Base-by-base conservation (phyloP, 2,797 vertebrate species). In the Melopsittacus undulatus region DNA sequence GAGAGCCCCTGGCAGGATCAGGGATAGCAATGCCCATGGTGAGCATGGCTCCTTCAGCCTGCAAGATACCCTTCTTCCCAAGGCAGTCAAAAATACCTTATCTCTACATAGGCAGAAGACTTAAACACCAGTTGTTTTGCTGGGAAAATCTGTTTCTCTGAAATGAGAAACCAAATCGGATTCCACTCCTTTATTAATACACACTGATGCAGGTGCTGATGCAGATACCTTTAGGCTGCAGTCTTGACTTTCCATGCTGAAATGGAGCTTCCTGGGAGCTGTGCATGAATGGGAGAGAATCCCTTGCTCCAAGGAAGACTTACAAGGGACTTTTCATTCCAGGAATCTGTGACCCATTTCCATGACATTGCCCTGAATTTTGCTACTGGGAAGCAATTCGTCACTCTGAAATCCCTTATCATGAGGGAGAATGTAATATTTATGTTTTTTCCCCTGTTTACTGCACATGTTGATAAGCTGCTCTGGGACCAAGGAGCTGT, bases 401-500 rank as follows among this genome's bases (percentile, higher is more conserved):
- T 96, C 86, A 92, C 38, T 93, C 70, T 80, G 81, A 93, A 92
- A 82, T 59, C 24, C 43, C 48, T 94, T 97, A 96, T 95, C 95
- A 70, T 76, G 56, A 74, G 66, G 61, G 63, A 74, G 56, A 93
- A 91, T 87, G 42, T 57, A 87, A 67, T 95, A 93, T 95, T 96
- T 95, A 96, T 91, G 24, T 82, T 79, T 77, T 90, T 94, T 81
- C 40, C 86, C 34, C 49, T 95, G 63, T 95, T 96, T 96, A 95
- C 77, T 86, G 72, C 51, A 84, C 45, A 91, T 82, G 57, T 76
- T 91, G 93, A 94, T 96, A 96, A 96, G 91, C 57, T 87, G 73
- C 48, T 82, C 82, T 94, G 93, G 63, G 85, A 95, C 63, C 81
- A 90, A 82, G 62, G 11, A 79, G 34, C 67, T 89, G 84, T 81